A percentile compares a stretch with the other conserved stretches of the same genome.
phyloP scores from a whole-genome alignment of 2,113 vertebrate species.

The Caranx melampygus region DNA sequence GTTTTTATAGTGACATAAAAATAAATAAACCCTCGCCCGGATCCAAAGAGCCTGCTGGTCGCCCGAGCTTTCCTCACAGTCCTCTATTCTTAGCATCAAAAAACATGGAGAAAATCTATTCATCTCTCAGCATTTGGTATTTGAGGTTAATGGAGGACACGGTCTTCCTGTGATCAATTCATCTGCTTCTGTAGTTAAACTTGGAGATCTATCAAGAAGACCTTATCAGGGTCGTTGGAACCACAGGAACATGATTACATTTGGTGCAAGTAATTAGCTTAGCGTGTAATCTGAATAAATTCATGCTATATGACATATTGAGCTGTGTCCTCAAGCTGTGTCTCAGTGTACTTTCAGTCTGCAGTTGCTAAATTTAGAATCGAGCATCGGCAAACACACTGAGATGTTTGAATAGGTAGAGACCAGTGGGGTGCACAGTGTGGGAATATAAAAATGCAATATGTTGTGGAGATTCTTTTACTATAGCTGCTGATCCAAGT shows the following conservation, averaged over 20 bases:
- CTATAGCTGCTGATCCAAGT: too few species aligned
- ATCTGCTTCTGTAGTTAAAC: not conserved
- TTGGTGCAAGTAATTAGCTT: constrained; percentile 49
- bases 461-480: not conserved
- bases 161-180: not conserved
- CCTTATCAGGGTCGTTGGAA: constrained; percentile 30
- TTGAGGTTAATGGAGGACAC: not conserved
- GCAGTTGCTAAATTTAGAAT: constrained; percentile 45
- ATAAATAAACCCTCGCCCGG: not conserved
- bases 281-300: constrained; percentile 38
- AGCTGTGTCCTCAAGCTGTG: constrained; percentile 26
- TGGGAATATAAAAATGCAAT: not conserved
- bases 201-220: constrained; percentile 23
- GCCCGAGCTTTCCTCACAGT: too few species aligned
- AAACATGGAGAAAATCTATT: not conserved
- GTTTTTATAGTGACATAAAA: constrained; percentile 22
- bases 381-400: constrained; percentile 38
- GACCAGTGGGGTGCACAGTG: not conserved
- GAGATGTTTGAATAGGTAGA: not conserved
- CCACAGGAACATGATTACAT: constrained; percentile 52
- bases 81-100: not conserved
- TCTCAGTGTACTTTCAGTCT: constrained; percentile 39
- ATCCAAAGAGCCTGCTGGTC: constrained; percentile 3
- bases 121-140: not conserved
- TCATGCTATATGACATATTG: constrained; percentile 26